Evolutionary conservation across 2,113 vertebrate genomes (phyloP), one percentile per base, ranked within the genome.

Genomic region (Seriola dumerili): DNA sequence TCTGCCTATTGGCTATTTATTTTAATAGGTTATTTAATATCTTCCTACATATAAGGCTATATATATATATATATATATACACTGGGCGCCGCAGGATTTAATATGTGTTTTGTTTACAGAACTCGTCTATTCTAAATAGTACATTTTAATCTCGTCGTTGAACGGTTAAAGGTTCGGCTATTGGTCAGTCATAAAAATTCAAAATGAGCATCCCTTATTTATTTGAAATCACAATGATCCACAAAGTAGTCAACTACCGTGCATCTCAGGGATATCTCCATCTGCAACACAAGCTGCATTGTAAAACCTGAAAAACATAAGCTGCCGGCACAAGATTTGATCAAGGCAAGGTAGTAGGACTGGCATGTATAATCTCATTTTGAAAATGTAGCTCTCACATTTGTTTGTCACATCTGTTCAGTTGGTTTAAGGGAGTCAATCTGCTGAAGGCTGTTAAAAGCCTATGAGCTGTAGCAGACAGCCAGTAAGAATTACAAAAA

Each of bases 141-240:
- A 29, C 40, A 42, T 42, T 42, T 42, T 42, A 42, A 42, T 42
- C 40, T 42, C 11, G 40, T 42, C 40, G 10, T 2, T 42, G 5
- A 38, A 8, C 38, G 29, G 29, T 29, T 29, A 29, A 38, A 42
- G 40, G 8, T 9, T 42, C 9, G 10, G 8, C 10, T 42, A 11
- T 42, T 9, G 40, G 10, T 42, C 40, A 9, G 40, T 29, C 29
- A 29, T 9, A 8, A 42, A 42, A 42, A 42, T 42, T 42, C 2
- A 42, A 42, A 42, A 42, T 42, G 2, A 42, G 40, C 8, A 42
- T 11, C 40, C 10, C 8, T 42, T 9, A 2, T 42, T 42, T 9
- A 17, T 74, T 68, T 68, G 4, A 61, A 65, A 52, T 80, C 52
- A 8, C 42, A 59, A 42, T 9, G 67, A 50, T 59, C 29, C 9